Evolutionary conservation across 1,140 invertebrate species (phyloP), one percentile per base, ranked within the genome.

Genomic region (Drosophila jambulina): DNA sequence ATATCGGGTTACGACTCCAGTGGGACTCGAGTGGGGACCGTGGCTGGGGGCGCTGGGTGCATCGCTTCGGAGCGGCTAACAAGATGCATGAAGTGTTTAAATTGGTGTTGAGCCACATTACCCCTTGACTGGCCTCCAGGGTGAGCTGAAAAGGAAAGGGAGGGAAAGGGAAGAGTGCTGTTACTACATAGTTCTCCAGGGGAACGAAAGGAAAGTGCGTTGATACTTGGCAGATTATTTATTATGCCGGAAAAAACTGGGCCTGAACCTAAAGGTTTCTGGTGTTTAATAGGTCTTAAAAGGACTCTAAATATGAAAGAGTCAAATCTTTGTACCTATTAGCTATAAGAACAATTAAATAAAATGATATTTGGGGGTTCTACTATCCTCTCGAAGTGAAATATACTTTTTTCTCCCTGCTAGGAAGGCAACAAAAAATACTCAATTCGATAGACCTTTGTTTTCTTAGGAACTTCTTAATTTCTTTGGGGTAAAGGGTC

Each of bases 61-160:
- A 84, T 82, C 72, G 65, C 25, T 65, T 43, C 59, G 61, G 19
- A 46, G 67, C 72, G 61, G 69, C 74, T 92, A 92, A 92, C 91
- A 92, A 92, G 91, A 90, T 91, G 82, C 86, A 92, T 91, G 80
- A 92, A 90, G 91, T 92, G 91, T 92, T 79, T 82, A 91, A 92
- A 92, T 92, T 92, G 91, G 91, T 91, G 91, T 92, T 92, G 91
- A 90, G 80, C 91, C 82, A 92, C 88, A 92, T 92, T 92, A 92
- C 82, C 84, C 64, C 70, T 63, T 67, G 67, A 80, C 60, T 74
- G 68, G 48, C 48, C 65, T 38, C 27, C 32, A 23, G 61, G 74
- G 38, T 23, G 9, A 23, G 34, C 53, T 38, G 19, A 21, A 21
- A 27, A 23, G 12, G 13, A 38, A 70, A 12, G 27, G 9, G 43